These are phyloP conservation scores for Drosophila auraria DNA, from an alignment of 1,140 invertebrate species.

Conservation along the genomic window DNA sequence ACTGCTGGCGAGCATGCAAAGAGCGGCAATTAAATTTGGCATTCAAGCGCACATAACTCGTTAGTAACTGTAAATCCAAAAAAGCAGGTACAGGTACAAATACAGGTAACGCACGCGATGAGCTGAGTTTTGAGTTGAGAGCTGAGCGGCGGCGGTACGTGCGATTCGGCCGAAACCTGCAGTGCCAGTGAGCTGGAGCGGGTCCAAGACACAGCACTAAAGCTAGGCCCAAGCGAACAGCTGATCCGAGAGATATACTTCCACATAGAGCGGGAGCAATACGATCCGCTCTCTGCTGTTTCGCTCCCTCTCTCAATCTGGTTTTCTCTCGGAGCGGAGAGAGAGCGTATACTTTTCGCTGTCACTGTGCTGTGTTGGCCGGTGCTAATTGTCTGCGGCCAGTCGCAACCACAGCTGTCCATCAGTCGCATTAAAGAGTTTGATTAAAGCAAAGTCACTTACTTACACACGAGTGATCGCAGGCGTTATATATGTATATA, in stretches of 20 bases:
- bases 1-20: conserved; percentile 49
- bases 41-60: conserved; percentile 76
- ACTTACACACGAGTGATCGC: conserved; percentile 5
- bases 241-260: conserved; percentile 44
- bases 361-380: conserved; percentile 41
- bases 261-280: neutral
- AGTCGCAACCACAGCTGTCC: conserved; percentile 44
- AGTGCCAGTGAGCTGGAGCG: conserved; percentile 54
- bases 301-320: neutral
- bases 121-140: conserved; percentile 8
- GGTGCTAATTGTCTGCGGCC: conserved; percentile 63
- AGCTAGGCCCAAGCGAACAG: conserved; percentile 49
- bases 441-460: conserved; percentile 22
- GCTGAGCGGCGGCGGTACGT: conserved; percentile 11
- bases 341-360: conserved; percentile 25
- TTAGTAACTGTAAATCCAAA: conserved; percentile 73
- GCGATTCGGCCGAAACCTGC: conserved; percentile 44
- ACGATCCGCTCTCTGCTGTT: conserved; percentile 13
- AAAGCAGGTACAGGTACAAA: conserved; percentile 41
- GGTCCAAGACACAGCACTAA: conserved; percentile 16
- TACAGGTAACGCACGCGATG: conserved; percentile 29
- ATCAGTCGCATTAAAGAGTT: conserved; percentile 19
- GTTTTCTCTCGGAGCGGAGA: neutral
- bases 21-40: conserved; percentile 77
- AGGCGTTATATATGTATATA: too few species aligned